Evolutionary conservation across 2,888 invertebrate species (phyloP).

Genomic region (Keiferia lycopersicella): DNA sequence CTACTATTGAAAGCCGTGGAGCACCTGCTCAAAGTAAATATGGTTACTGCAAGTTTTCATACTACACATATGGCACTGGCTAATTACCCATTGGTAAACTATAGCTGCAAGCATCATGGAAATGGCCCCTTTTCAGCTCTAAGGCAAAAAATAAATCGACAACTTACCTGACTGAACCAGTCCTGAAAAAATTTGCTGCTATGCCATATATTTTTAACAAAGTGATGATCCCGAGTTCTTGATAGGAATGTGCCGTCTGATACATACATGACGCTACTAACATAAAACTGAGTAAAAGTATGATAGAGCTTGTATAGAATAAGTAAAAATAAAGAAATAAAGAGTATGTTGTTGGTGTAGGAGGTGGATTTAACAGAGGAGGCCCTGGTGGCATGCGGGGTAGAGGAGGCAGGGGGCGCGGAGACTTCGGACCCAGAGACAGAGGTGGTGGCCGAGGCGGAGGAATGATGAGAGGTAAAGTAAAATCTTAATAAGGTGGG

Average conservation of each 20-base stretch:
- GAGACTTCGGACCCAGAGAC: constrained; percentile 67
- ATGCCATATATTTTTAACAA: no score
- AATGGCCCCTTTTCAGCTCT: no score
- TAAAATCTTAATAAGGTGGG: background rate
- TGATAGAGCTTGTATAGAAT: background rate
- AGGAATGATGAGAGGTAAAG: constrained; percentile 73
- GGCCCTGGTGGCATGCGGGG: constrained; percentile 72
- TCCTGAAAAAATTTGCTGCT: no score
- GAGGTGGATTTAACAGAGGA: constrained; percentile 67
- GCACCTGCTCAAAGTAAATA: constrained; percentile 64
- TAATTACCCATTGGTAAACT: no score
- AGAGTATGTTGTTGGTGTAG: background rate
- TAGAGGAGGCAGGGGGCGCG: constrained; percentile 66
- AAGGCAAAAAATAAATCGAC: background rate
- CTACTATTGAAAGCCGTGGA: constrained; percentile 72
- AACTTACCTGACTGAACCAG: no score
- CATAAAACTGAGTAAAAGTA: background rate
- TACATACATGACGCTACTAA: constrained; percentile 48
- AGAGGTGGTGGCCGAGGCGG: constrained; percentile 64
- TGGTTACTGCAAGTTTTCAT: background rate
- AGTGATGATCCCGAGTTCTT: constrained; percentile 51
- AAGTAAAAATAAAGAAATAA: background rate
- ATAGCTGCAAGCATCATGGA: no score
- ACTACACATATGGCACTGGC: no score
- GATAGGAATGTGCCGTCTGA: constrained; percentile 62